Evolutionary conservation across 2,113 vertebrate genomes (phyloP).

Genomic region (Scalopus aquaticus): DNA sequence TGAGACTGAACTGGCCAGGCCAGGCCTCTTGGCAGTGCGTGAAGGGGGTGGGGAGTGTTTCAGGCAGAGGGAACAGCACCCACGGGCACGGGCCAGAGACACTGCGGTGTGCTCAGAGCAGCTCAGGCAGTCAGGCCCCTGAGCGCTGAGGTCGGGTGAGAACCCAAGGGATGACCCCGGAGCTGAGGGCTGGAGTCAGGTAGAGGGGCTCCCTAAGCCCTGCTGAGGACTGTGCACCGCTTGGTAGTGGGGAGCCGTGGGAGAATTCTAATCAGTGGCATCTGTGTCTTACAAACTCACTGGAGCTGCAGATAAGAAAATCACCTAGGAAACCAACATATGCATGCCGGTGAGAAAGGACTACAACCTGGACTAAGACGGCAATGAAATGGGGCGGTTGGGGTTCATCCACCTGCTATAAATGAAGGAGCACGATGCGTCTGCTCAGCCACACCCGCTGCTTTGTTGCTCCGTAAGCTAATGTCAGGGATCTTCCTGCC

Average conservation of each 20-base stretch:
- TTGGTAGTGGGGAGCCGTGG: background rate
- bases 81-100: background rate
- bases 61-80: background rate
- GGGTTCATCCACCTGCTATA: background rate
- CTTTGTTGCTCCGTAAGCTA: background rate
- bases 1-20: background rate
- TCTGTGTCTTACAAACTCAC: no score
- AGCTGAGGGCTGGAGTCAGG: background rate
- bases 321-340: background rate
- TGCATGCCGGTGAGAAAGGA: background rate
- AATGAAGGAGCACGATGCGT: background rate
- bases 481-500: no score
- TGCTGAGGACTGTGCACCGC: background rate
- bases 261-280: background rate
- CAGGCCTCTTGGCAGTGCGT: background rate
- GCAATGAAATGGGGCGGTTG: background rate
- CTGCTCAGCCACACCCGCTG: background rate
- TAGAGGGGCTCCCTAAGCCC: background rate
- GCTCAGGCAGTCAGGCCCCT: accelerated
- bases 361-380: background rate
- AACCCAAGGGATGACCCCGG: accelerated
- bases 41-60: background rate
- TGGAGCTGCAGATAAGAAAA: background rate
- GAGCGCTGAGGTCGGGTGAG: accelerated
- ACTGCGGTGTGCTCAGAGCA: background rate